Conservation (phyloP, 1,140 invertebrate species). For the Drepana arcuata region DNA sequence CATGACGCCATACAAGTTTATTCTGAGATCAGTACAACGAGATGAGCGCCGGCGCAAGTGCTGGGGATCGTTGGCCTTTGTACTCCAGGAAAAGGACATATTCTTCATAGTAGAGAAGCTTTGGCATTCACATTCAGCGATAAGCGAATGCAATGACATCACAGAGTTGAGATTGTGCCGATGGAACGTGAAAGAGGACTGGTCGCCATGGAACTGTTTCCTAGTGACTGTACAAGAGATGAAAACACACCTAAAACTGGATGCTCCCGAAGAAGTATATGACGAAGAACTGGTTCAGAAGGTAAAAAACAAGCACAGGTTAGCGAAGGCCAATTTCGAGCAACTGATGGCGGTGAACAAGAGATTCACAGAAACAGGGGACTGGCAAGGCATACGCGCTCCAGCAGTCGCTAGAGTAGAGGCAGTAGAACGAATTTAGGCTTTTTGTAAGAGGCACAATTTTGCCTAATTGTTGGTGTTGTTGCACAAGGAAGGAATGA, state of each 20-base stretch:
- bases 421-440: conserved; percentile 32
- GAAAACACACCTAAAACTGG: conserved; percentile 73
- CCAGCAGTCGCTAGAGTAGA: conserved; percentile 34
- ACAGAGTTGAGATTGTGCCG: conserved; percentile 73
- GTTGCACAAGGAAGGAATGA: no score
- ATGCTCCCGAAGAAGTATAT: conserved; percentile 68
- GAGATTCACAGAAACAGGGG: conserved; percentile 46
- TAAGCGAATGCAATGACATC: conserved; percentile 75
- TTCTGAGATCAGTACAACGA: conserved; percentile 73
- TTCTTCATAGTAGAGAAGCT: conserved; percentile 77
- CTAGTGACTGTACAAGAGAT: conserved; percentile 77
- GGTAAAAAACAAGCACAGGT: conserved; percentile 53
- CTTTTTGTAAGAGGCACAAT: not conserved
- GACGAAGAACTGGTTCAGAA: conserved; percentile 69
- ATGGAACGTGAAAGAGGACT: conserved; percentile 74
- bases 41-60: conserved; percentile 73
- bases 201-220: conserved; percentile 84
- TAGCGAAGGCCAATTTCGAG: conserved; percentile 62
- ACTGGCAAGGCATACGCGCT: conserved; percentile 45
- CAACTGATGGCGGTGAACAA: conserved; percentile 51
- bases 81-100: conserved; percentile 76
- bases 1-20: conserved; percentile 75
- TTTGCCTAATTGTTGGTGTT: not conserved
- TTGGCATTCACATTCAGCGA: conserved; percentile 78
- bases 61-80: conserved; percentile 73